A percentile compares a stretch with the other conserved stretches of the same genome.
phyloP scores from a whole-genome alignment of 2,797 vertebrate genomes.

The Eremophila alpestris region DNA sequence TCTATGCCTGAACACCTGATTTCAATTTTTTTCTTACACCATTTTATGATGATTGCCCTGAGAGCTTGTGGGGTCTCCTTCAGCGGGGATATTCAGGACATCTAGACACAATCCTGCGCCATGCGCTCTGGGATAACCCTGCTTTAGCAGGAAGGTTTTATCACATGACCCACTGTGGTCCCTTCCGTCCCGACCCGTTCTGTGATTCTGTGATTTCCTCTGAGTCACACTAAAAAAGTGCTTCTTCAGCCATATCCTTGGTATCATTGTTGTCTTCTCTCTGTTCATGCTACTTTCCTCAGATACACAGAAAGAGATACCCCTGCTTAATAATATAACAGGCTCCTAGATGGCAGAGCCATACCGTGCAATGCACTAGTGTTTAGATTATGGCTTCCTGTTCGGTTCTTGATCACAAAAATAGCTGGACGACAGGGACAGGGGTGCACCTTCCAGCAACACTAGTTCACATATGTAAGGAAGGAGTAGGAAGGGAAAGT shows the following conservation, averaged over 20 bases:
- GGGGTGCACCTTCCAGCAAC: background rate
- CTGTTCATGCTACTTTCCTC: background rate
- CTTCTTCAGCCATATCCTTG: background rate
- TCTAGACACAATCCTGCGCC: background rate
- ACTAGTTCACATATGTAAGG: accelerated
- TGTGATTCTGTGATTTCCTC: background rate
- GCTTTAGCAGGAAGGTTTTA: too few relatives aligned
- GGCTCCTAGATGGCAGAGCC: background rate
- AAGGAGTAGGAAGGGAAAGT: background rate
- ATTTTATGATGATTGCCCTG: background rate
- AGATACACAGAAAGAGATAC: background rate
- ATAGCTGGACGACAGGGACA: background rate
- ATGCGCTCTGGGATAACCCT: background rate
- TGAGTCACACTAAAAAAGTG: background rate
- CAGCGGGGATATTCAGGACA: background rate
- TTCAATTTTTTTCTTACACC: background rate
- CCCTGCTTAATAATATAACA: background rate
- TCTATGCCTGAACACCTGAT: background rate
- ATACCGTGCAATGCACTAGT: background rate
- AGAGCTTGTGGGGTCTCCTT: background rate
- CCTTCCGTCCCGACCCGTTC: background rate
- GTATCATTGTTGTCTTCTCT: background rate
- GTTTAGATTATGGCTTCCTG: background rate
- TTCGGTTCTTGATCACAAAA: background rate
- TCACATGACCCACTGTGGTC: too few relatives aligned